Base-by-base conservation (phyloP, 2,888 invertebrate species). In the Calameuta idolon region DNA sequence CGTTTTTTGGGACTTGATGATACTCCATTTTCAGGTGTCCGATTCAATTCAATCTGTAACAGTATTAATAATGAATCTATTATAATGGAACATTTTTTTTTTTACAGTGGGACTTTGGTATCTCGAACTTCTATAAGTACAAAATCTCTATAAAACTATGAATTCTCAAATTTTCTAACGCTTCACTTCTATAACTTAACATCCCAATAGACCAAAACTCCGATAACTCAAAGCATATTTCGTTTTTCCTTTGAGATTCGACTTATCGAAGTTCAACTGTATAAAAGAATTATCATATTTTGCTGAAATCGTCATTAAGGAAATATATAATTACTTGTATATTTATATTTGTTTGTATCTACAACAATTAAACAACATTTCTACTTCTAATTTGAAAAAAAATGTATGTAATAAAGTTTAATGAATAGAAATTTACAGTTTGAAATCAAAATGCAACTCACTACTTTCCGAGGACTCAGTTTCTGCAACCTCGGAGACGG, bases 1-100 rank as follows among this genome's bases (percentile, higher is more conserved):
- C 94, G 94, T 85, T 96, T 96, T 34, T 92, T 92, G 78, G 76
- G 40, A 23, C 55, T 55, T 55, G 55, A 23, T 55, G 55, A 55
- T 55, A 55, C 5, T 23, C 9, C 55, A 23, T 55, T 55, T 55
- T 23, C 55, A 55, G 55, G 55, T 55, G 23, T 23, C 23, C 15
- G 9, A 55, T 55, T 55, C 55, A 55, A 55, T 55, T 55, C 55
- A 55, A 15, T 55, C 55, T 55, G 55, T 55, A 55, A 55, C 1
- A 55, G 23, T 23, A 55, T 9, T 55, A 23, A 55, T 55, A 55
- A 55, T 23, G 55, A 55, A 23, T 23, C 9, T 23, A 55, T 23
- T 9, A 23, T 23, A 9, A 55, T 2, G 9, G 2, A 23, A 55
- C 2, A 9, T 55, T 55, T 9, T 23, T 9, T 23, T 35, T 12